Conservation (phyloP, 2,797 vertebrate species). For the Monodelphis domestica region DNA sequence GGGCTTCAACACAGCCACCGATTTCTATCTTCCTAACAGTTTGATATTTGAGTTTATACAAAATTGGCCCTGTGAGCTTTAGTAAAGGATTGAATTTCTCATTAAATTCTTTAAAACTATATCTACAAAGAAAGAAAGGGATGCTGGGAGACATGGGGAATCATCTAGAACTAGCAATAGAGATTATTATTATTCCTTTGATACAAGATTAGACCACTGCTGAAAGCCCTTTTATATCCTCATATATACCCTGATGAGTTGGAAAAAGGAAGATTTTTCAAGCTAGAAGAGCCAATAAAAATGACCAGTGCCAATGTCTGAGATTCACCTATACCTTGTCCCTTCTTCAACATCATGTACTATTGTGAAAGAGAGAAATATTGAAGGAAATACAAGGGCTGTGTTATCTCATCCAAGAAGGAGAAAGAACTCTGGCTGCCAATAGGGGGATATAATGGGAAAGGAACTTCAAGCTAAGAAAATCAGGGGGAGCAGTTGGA, state of each 20-base stretch:
- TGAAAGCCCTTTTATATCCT: not conserved
- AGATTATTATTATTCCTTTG: not conserved
- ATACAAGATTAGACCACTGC: not conserved
- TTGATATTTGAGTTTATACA: slow-evolving; percentile 25
- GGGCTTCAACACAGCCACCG: not conserved
- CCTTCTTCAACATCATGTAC: not conserved
- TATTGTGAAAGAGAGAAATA: too few relatives aligned
- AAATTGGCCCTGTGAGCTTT: slow-evolving; percentile 30
- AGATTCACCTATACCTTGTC: not conserved
- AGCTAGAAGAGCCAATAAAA: not conserved
- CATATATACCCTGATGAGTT: not conserved
- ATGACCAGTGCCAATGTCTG: not conserved
- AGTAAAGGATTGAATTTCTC: slow-evolving; percentile 46
- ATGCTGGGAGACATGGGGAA: slow-evolving; percentile 24
- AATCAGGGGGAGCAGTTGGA: too few relatives aligned
- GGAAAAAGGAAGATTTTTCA: not conserved
- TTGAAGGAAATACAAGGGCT: too few relatives aligned
- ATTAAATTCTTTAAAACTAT: slow-evolving; percentile 58
- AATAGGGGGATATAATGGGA: too few relatives aligned
- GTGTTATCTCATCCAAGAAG: too few relatives aligned
- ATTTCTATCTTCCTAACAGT: slow-evolving; percentile 1
- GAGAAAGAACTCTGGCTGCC: too few relatives aligned
- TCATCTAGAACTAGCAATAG: not conserved
- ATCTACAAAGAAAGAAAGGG: slow-evolving; percentile 46
- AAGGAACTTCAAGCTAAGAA: too few relatives aligned